Evolutionary conservation across 2,797 vertebrate species (phyloP), one percentile per base, ranked within the genome.

Genomic region (Peromyscus nudipes): DNA sequence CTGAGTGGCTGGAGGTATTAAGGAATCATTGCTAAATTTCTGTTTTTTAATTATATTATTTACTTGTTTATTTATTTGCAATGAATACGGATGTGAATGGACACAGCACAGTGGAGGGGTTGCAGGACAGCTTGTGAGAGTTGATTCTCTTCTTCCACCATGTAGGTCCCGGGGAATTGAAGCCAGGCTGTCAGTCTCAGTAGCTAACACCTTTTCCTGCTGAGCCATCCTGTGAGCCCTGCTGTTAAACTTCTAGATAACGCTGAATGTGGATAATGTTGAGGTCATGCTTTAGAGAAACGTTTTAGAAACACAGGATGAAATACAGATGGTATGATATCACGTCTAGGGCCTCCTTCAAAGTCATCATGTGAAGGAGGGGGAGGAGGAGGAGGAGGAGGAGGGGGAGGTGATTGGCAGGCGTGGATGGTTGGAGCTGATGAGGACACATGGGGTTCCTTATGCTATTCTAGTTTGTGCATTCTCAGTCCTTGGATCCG

Each of bases 1-100:
- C 25, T 69, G 37, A 43, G 57, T 60, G 46, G 14, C 94, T 83
- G 71, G 86, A 90, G 65, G 29, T 17, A 89, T 14, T 67, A 62
- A 92, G 69, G 55, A 95, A 65, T 67, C 31, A 7, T 4, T 46
- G 19, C 40, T 91, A n/a, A 60, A 60, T 76, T 80, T 97, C 81
- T 52, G 21, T 14, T 67, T 85, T 67, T 49, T n/a, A 67, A 85
- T 85, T 67, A n/a, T 34, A 25, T 46, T 43, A 84, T 85, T 67
- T 67, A 25, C 31, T 67, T 40, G 37, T 73, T 14, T 25, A 73
- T 34, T 65, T 65, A 46, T 65, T 64, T 43, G 6, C 64, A 46
- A 29, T 27, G 13, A 11, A 19, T 37, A 12, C 11, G 17, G 37
- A 64, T 65, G 82, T 6, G 16, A 14, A 21, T 52, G 21, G n/a